Percentiles rank a stretch among this genome's conserved stretches.
Evolutionary conservation across 2,888 invertebrate genomes (phyloP).

Genomic region (Adineta ricciae): DNA sequence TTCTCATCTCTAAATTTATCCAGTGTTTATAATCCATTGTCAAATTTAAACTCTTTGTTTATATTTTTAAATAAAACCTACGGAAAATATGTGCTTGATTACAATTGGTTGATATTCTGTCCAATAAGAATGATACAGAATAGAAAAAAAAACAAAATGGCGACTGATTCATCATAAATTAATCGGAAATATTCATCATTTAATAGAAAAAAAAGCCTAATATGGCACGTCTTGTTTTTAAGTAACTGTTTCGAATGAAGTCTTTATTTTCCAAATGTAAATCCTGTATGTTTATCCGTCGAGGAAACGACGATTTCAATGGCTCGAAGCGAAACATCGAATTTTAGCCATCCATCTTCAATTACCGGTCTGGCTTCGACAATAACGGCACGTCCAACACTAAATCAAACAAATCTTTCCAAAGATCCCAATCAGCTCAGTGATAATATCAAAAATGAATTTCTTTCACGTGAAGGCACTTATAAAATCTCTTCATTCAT

Average conservation of each 20-base stretch:
- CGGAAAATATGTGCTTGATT: neutral
- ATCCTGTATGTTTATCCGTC: neutral
- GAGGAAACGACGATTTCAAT: neutral
- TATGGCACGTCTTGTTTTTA: neutral
- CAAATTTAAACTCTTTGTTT: too few species aligned
- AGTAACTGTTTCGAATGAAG: neutral
- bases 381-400: neutral
- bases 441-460: neutral
- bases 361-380: neutral
- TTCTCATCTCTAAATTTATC: neutral
- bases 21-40: neutral
- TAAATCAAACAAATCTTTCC: neutral
- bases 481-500: constrained; percentile 3
- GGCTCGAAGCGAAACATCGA: neutral
- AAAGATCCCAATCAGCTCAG: neutral
- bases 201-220: neutral
- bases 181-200: neutral
- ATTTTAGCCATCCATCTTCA: neutral
- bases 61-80: too few species aligned
- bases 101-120: neutral
- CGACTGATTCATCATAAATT: neutral
- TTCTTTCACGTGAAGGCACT: neutral
- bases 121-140: neutral
- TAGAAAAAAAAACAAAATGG: neutral
- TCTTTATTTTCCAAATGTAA: neutral